Evolutionary conservation across 2,797 vertebrate species (phyloP).

Genomic region (Melopsittacus undulatus): DNA sequence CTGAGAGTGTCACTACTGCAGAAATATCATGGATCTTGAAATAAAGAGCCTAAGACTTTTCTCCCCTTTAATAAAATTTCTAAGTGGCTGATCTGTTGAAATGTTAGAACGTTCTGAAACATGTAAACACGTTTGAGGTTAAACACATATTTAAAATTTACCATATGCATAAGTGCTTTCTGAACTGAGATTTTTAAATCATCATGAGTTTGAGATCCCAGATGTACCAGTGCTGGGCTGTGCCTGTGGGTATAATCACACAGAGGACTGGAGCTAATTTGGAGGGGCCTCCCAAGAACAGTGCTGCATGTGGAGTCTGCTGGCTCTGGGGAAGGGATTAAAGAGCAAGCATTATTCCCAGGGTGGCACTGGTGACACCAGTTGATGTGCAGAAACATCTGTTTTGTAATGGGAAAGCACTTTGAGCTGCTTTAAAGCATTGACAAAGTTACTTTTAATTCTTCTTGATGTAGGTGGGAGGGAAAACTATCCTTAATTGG

Average conservation of each 20-base stretch:
- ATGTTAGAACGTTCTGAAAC: neutral
- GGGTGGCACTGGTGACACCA: neutral
- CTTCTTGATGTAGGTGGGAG: neutral
- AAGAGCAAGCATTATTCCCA: conserved; percentile 12
- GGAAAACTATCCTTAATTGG: neutral
- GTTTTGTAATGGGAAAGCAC: neutral
- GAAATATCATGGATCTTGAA: neutral
- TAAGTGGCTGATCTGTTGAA: neutral
- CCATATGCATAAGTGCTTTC: neutral
- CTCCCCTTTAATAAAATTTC: neutral
- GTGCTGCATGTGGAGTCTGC: neutral
- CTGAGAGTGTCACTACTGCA: neutral
- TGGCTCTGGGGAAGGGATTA: conserved; percentile 4
- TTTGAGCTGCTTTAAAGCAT: conserved; percentile 24
- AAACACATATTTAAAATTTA: neutral
- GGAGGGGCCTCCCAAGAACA: neutral
- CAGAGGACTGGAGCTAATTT: neutral
- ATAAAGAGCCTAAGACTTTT: neutral
- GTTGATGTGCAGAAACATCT: conserved; percentile 32
- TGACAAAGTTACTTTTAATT: conserved; percentile 49
- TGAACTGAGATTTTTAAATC: neutral
- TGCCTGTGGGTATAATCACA: neutral
- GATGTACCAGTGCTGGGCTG: neutral
- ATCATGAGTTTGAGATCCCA: neutral
- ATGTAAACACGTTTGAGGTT: neutral